Evolutionary conservation across 2,113 vertebrate species (phyloP), one percentile per base, ranked within the genome.

Genomic region (Phylloscopus trochiloides): DNA sequence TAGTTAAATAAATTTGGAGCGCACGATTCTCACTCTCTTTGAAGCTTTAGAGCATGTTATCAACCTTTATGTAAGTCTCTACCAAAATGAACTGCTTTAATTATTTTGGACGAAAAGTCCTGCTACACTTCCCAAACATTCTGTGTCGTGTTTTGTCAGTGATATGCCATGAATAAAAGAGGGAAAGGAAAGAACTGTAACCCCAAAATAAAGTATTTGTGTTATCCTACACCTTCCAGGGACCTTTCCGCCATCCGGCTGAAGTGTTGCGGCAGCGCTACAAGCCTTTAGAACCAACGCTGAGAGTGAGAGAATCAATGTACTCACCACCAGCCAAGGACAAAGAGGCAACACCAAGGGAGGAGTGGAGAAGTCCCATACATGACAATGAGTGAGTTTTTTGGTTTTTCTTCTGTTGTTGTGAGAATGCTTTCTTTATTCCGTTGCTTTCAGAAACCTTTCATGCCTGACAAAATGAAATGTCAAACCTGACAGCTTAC

Each of bases 201-300:
- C 17, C 59, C 79, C 59, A 45, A 50, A 67, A 79, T 96, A 95
- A 96, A 95, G 62, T 78, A 40, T 55, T 78, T 82, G 25, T 65
- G 18, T 95, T 93, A 50, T 89, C 73, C 83, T 95, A 9, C 94
- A 71, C 93, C 92, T 97, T 83, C 71, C 97, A 99, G 99, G 98
- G 98, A 38, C 98, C 98, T 43, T 98, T 98, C 94, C 98, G 98
- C 0, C 77, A 98, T 91, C 79, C 98, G 2, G 88, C 86, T 20
- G 98, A 99, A 74, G 98, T 99, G 43, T 72, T 98, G 89, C 66
- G 71, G 89, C 99, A 99, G 93, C 98, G 98, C 31, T 97, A 98
- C 86, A 98, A 97, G 83, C 98, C 98, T 87, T 92, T 98, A 95
- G 98, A 99, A 71, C 98, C 98, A 54, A 98, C 98, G 6, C 71